Evolutionary conservation across 2,113 vertebrate species (phyloP).

Genomic region (Sapayoa aenigma): DNA sequence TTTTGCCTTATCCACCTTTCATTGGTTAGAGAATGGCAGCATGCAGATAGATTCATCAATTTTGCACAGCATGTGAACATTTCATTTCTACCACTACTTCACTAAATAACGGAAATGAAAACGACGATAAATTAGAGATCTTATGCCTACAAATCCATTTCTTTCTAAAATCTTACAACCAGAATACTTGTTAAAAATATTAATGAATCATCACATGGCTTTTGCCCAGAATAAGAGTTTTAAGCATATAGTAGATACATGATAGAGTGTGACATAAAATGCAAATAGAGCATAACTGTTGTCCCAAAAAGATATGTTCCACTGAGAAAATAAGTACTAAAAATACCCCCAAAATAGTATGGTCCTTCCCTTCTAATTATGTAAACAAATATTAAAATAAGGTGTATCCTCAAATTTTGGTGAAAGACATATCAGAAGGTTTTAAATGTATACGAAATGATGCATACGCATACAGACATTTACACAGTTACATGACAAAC

Average conservation of each 20-base stretch:
- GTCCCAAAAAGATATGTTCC: neutral
- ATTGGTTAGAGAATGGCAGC: neutral
- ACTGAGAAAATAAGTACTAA: neutral
- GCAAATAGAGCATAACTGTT: neutral
- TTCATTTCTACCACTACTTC: neutral
- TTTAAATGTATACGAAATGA: neutral
- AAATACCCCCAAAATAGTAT: neutral
- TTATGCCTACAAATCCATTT: neutral
- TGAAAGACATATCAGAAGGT: neutral
- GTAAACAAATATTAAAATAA: neutral
- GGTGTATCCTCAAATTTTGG: neutral
- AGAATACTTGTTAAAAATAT: neutral
- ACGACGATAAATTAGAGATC: constrained; percentile 19
- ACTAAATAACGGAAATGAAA: constrained; percentile 27
- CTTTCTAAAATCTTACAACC: neutral
- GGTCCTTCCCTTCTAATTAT: neutral
- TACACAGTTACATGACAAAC: neutral
- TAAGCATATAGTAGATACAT: neutral
- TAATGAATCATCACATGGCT: neutral
- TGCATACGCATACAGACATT: neutral
- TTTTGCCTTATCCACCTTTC: neutral
- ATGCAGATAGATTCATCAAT: neutral
- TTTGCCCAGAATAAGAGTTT: neutral
- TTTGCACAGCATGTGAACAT: neutral
- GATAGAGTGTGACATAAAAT: neutral